Conservation (phyloP, 2,888 invertebrate genomes). For the Diploptera punctata region DNA sequence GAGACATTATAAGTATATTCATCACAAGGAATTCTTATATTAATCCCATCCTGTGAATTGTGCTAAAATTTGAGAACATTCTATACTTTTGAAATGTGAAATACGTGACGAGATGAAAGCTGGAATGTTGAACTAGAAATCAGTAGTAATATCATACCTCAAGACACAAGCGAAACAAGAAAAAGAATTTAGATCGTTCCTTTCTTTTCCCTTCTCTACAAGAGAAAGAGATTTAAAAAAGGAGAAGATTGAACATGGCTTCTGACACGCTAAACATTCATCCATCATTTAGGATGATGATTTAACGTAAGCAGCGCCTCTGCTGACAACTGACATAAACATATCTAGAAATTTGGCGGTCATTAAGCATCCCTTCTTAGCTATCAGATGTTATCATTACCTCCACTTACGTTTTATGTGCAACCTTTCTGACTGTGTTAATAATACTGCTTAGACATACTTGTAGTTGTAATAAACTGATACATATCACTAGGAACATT, state of each 20-base stretch:
- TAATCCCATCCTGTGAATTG: no score
- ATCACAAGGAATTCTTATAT: no score
- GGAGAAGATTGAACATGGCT: background rate
- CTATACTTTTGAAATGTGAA: no score
- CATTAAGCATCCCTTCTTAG: background rate
- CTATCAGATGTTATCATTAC: conserved; percentile 12
- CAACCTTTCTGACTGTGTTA: no score
- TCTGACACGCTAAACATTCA: conserved; percentile 10
- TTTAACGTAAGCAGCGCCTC: background rate
- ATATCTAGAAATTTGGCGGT: conserved; percentile 5
- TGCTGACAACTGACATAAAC: conserved; percentile 2
- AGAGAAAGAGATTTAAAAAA: background rate
- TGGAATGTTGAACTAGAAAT: background rate
- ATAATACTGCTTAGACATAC: no score
- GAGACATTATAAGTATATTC: no score
- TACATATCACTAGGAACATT: no score
- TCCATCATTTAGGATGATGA: conserved; percentile 12
- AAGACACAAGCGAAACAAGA: background rate
- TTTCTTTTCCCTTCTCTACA: background rate
- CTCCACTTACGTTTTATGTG: background rate
- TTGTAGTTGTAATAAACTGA: no score
- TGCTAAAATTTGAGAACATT: no score
- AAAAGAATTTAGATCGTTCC: background rate
- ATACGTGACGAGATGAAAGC: no score
- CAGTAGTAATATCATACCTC: background rate